Conservation (phyloP, 2,888 invertebrate species). For the Amorpha juglandis region DNA sequence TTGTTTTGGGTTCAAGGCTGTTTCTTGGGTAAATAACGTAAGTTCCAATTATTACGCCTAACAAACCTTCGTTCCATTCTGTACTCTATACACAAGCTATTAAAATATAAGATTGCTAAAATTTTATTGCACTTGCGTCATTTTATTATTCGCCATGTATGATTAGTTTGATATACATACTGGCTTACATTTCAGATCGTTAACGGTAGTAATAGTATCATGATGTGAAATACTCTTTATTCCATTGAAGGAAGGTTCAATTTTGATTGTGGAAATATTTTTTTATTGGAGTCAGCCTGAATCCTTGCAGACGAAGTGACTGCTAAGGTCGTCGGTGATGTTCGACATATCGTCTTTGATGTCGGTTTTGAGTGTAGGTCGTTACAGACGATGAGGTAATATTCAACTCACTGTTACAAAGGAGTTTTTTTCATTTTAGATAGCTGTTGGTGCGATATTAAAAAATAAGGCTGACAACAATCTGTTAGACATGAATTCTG, state of each 20-base stretch:
- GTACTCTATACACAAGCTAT: background rate
- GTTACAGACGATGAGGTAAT: slow-evolving; percentile 11
- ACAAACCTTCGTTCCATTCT: slow-evolving; percentile 1
- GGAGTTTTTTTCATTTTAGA: background rate
- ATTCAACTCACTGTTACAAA: background rate
- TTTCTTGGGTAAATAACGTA: slow-evolving; percentile 44
- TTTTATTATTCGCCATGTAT: slow-evolving; percentile 2
- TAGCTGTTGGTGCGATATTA: background rate
- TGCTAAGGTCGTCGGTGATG: slow-evolving; percentile 18
- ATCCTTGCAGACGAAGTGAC: slow-evolving; percentile 19
- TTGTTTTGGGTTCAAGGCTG: slow-evolving; percentile 73
- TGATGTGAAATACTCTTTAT: background rate
- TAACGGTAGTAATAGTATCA: slow-evolving; percentile 10
- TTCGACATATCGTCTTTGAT: slow-evolving; percentile 12
- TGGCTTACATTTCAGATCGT: slow-evolving; percentile 21
- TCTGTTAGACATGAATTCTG: too few relatives aligned
- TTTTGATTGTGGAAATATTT: background rate
- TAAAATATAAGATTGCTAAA: background rate
- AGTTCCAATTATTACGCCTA: slow-evolving; percentile 34
- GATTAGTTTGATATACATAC: slow-evolving; percentile 22
- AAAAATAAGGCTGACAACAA: too few relatives aligned
- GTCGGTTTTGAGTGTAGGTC: slow-evolving; percentile 9
- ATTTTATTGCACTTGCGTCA: background rate
- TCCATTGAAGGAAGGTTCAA: background rate
- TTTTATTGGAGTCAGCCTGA: background rate